Evolutionary conservation across 2,113 vertebrate species (phyloP), one percentile per base, ranked within the genome.

Genomic region (Xyliphius kryptos): DNA sequence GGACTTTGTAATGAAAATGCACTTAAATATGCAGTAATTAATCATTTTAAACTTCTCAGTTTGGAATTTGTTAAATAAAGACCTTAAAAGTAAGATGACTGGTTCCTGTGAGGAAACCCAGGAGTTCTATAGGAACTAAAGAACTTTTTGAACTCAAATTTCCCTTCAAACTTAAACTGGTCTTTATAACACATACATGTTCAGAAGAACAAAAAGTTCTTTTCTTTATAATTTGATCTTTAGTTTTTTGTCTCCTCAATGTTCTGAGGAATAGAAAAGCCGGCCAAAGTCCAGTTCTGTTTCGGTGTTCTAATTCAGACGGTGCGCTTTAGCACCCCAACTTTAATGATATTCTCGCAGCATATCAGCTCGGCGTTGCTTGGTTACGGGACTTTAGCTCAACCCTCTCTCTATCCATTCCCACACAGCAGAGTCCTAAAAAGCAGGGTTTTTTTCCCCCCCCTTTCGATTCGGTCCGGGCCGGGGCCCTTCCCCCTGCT

Each of bases 361-460:
- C 94, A 97, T 97, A 96, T 95, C 91, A 84, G 53, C 88, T 89
- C 85, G 79, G 54, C 88, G 95, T 97, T 98, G 95, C 95, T 87
- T 96, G 91, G 95, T 90, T 90, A 98, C 95, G 81, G 89, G 93
- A 93, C 97, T 97, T 97, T 87, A 97, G 91, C 91, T 89, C 89
- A 92, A 91, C 91, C 93, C 93, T 46, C 43, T 46, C 93, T 97
- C 90, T 90, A 91, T 92, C 93, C 91, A 97, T 98, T 98, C 95
- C 94, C 95, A 98, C 95, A 98, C 94, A 97, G 92, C 82, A 91
- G 89, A 87, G 72, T 86, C 89, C 90, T 95, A 91, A 96, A 96
- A 97, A 95, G 92, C 92, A 91, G 89, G 37, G 47, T 61, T 60
- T 61, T 91, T 92, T 88, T 88, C 85, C 87, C 91, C 89, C 88